These are phyloP conservation scores for Myiozetetes cayanensis DNA, from an alignment of 2,113 vertebrate species.

Conservation along the genomic window DNA sequence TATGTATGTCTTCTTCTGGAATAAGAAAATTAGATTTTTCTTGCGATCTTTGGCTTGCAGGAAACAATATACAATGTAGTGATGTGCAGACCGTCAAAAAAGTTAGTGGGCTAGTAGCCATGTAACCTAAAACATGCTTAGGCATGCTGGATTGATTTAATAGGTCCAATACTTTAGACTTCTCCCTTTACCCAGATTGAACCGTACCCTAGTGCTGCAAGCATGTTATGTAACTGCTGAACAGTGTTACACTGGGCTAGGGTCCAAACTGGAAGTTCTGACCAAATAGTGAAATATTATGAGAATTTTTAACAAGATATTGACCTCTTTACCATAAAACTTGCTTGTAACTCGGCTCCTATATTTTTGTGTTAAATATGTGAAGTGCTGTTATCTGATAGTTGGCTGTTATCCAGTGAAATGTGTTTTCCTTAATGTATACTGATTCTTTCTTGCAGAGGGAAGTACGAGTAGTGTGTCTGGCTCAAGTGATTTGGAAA, in stretches of 20 bases:
- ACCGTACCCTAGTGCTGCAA: neutral
- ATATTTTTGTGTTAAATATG: neutral
- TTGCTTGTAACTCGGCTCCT: neutral
- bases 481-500: slow-evolving; percentile 68
- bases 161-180: neutral
- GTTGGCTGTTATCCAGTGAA: neutral
- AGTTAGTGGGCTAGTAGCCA: neutral
- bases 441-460: slow-evolving; percentile 67
- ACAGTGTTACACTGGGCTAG: neutral
- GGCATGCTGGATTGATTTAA: neutral
- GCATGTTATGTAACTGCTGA: neutral
- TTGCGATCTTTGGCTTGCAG: neutral
- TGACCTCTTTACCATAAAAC: neutral
- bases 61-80: neutral
- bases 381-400: neutral
- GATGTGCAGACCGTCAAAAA: neutral
- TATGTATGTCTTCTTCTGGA: neutral
- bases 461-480: slow-evolving; percentile 75
- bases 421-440: neutral
- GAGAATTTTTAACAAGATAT: neutral
- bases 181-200: neutral
- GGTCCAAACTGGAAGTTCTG: neutral
- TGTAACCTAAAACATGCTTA: neutral
- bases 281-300: neutral
- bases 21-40: neutral